Conservation (phyloP, 1,140 invertebrate species). For the Ostrea edulis region DNA sequence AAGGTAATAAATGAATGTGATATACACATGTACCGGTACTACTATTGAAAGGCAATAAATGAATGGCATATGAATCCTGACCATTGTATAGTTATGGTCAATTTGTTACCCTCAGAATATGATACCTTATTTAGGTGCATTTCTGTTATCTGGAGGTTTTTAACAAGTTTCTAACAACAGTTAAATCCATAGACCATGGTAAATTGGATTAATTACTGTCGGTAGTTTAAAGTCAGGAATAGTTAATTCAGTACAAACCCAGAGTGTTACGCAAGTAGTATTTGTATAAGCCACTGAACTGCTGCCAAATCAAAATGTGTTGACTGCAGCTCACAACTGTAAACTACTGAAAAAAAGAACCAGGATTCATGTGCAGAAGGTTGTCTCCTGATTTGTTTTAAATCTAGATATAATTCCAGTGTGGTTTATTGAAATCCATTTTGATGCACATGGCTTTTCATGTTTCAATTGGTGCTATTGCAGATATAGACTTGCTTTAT, state of each 20-base stretch:
- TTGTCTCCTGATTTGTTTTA: conserved; percentile 12
- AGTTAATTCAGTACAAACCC: conserved; percentile 21
- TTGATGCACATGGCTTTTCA: conserved; percentile 15
- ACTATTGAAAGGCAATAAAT: no score
- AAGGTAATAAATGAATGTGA: background rate
- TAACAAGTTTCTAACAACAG: background rate
- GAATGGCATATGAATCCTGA: background rate
- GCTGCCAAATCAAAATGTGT: conserved; percentile 15
- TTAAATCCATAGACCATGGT: background rate
- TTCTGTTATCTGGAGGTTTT: background rate
- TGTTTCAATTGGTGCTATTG: conserved; percentile 2
- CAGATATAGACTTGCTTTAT: background rate
- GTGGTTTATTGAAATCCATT: conserved; percentile 3
- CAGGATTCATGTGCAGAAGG: background rate
- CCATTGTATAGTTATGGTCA: background rate
- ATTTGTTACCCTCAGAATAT: background rate
- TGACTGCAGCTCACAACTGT: background rate
- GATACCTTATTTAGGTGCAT: no score
- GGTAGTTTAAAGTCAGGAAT: background rate
- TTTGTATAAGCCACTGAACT: conserved; percentile 12
- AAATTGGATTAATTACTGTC: conserved; percentile 24
- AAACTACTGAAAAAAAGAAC: background rate
- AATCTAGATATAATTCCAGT: conserved; percentile 9
- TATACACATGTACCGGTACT: background rate
- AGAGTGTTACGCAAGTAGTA: conserved; percentile 14